Evolutionary conservation across 1,140 invertebrate genomes (phyloP).

Genomic region (Triops longicaudatus): DNA sequence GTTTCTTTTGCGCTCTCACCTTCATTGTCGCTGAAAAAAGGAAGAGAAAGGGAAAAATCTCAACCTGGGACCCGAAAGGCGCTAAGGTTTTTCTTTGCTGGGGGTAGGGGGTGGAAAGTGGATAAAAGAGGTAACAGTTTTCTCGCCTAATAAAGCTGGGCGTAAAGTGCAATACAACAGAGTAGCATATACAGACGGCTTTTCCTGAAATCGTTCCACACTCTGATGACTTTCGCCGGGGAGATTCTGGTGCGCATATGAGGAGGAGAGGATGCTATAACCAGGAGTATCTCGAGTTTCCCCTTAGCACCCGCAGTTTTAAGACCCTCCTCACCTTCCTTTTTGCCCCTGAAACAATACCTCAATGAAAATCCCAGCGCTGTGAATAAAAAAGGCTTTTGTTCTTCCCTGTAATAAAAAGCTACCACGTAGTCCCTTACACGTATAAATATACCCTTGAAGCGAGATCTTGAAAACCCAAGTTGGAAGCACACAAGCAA

Average conservation of each 20-base stretch:
- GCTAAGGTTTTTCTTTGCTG: background rate
- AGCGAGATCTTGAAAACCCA: background rate
- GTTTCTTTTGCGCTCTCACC: background rate
- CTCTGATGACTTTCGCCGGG: conserved; percentile 10
- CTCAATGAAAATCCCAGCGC: background rate
- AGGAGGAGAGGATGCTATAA: conserved; percentile 7
- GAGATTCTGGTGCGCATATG: background rate
- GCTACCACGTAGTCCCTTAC: background rate
- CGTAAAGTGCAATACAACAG: conserved; percentile 12
- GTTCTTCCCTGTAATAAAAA: background rate
- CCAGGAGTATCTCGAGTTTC: background rate
- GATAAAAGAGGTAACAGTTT: background rate
- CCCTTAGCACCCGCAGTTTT: background rate
- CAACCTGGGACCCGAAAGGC: background rate
- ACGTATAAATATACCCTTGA: background rate
- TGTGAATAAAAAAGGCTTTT: conserved; percentile 1
- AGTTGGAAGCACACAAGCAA: background rate
- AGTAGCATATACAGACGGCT: conserved; percentile 7
- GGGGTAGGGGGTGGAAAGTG: background rate
- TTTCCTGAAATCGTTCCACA: conserved; percentile 5
- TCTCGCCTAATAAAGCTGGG: conserved; percentile 11
- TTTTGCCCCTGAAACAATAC: conserved; percentile 6
- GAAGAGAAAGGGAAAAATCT: background rate
- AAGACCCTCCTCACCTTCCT: background rate
- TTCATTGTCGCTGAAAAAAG: background rate